Conservation (phyloP, 2,888 invertebrate genomes). For the Lasioglossum pauxillum region DNA sequence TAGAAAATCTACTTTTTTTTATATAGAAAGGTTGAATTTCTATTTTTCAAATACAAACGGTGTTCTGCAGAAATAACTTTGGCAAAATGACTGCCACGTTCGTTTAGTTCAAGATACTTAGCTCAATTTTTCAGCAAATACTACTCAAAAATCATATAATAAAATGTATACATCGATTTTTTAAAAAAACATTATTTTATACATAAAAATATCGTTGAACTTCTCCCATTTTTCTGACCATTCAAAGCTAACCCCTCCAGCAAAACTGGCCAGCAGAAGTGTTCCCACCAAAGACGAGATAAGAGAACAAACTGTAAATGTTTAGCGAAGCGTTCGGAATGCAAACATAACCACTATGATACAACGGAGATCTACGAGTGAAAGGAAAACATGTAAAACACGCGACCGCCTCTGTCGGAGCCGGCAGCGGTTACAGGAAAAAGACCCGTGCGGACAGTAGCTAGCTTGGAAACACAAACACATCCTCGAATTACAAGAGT, state of each 20-base stretch:
- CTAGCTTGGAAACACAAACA: slow-evolving; percentile 31
- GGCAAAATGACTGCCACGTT: not conserved
- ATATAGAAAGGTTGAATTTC: not conserved
- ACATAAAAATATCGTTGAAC: not conserved
- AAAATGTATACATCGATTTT: not conserved
- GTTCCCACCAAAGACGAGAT: not conserved
- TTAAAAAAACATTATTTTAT: not conserved
- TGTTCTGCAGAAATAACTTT: not conserved
- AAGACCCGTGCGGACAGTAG: slow-evolving; percentile 24
- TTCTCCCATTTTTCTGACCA: not conserved
- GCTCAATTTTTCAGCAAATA: not conserved
- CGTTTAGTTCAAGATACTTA: not conserved
- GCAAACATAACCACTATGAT: not conserved
- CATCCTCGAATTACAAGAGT: slow-evolving; percentile 61
- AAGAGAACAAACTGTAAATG: not conserved
- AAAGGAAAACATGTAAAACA: slow-evolving; percentile 48
- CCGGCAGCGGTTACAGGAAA: slow-evolving; percentile 40
- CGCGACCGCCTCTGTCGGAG: slow-evolving; percentile 20
- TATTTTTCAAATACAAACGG: not conserved
- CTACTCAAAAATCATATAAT: not conserved
- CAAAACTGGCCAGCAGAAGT: not conserved
- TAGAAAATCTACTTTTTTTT: no score
- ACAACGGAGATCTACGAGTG: slow-evolving; percentile 55
- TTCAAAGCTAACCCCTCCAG: not conserved
- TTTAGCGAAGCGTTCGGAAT: not conserved